Evolutionary conservation across 2,113 vertebrate species (phyloP), one percentile per base, ranked within the genome.

Genomic region (Triplophysa siluroides): DNA sequence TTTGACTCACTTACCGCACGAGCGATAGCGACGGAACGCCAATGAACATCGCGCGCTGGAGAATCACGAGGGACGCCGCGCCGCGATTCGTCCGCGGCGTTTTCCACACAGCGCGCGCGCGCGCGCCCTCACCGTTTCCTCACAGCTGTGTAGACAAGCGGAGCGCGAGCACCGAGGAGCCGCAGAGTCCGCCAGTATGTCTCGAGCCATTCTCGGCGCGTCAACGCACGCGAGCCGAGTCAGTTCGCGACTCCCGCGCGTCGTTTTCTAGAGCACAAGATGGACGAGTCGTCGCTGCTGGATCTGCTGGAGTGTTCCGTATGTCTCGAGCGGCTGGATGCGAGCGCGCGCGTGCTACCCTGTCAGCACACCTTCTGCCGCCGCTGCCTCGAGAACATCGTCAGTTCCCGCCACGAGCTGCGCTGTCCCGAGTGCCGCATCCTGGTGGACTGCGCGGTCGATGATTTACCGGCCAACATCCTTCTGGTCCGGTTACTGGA

Each of bases 341-440:
- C 96, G 81, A 97, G 94, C 83, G 96, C 96, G 88, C 94, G 93
- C 89, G 96, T 96, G 80, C 94, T 98, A 80, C 96, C 96, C 13
- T 98, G 96, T 88, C 96, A 98, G 91, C 96, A 98, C 92, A 98
- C 96, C 87, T 97, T 98, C 94, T 98, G 96, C 89, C 95, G 95
- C 85, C 96, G 96, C 91, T 98, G 96, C 89, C 92, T 98, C 90
- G 95, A 98, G 90, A 97, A 95, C 93, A 98, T 98, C 70, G 91
- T 98, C 85, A 94, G 95, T 91, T 97, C 96, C 80, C 91, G 96
- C 80, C 94, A 94, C 87, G 96, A 98, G 88, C 95, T 98, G 82
- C 96, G 96, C 88, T 98, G 96, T 89, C 96, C 96, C 0, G 96
- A 98, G 92, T 98, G 96, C 80, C 95, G 96, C 91, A 94, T 97